Evolutionary conservation across 2,797 vertebrate species (phyloP).

Genomic region (Xyrichtys novacula): DNA sequence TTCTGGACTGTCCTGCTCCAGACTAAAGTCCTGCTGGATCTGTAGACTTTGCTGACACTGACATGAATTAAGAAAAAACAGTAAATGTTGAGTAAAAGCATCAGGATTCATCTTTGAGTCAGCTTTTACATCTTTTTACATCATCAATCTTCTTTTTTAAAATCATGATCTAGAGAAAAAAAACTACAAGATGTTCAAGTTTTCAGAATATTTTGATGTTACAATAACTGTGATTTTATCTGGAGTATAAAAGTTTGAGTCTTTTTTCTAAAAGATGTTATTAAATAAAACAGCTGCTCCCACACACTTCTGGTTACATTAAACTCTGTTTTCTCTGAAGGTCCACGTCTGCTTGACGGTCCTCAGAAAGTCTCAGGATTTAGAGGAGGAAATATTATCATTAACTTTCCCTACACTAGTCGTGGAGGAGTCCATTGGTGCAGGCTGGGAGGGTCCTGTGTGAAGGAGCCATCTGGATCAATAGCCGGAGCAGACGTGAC

Average conservation of each 20-base stretch:
- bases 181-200: too few species aligned
- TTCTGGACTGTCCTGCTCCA: too few species aligned
- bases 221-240: too few species aligned
- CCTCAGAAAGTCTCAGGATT: constrained; percentile 10
- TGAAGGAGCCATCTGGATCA: not conserved
- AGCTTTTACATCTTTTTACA: too few species aligned
- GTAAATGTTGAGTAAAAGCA: too few species aligned
- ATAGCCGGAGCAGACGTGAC: not conserved
- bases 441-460: not conserved
- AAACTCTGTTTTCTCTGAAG: not conserved
- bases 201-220: too few species aligned
- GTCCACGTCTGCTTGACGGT: not conserved
- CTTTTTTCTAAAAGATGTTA: not conserved
- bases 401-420: not conserved
- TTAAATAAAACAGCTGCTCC: not conserved
- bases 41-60: too few species aligned
- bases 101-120: too few species aligned
- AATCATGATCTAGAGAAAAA: too few species aligned
- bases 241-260: not conserved
- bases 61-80: too few species aligned
- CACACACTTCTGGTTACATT: not conserved
- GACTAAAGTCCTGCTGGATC: too few species aligned
- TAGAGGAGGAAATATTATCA: not conserved
- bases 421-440: constrained; percentile 8
- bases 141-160: too few species aligned